Evolutionary conservation across 2,888 invertebrate genomes (phyloP).

Genomic region (Sphinx pinastri): DNA sequence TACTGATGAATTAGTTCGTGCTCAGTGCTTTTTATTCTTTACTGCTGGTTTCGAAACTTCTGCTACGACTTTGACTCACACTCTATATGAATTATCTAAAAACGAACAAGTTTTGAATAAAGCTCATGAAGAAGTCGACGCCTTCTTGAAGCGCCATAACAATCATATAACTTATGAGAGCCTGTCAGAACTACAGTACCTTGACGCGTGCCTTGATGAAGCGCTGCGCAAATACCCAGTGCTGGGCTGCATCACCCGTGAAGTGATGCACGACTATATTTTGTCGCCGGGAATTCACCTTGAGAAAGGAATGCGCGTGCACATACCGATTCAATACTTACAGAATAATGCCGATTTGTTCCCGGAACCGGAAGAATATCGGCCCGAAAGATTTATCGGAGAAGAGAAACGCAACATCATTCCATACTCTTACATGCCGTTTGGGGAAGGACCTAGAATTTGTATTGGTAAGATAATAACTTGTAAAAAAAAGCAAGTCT

Average conservation of each 20-base stretch:
- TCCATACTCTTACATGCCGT: conserved; percentile 51
- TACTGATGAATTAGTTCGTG: conserved; percentile 64
- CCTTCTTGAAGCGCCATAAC: conserved; percentile 39
- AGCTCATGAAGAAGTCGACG: conserved; percentile 48
- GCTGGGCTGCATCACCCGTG: conserved; percentile 43
- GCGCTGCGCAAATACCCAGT: conserved; percentile 49
- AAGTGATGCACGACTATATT: conserved; percentile 46
- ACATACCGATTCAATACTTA: conserved; percentile 49
- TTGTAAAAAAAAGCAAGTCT: too few species aligned
- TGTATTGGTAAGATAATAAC: not conserved
- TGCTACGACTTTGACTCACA: conserved; percentile 42
- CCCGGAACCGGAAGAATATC: conserved; percentile 47
- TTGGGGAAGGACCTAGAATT: conserved; percentile 53
- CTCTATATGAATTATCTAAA: conserved; percentile 50
- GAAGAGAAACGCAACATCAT: conserved; percentile 43
- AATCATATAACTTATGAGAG: conserved; percentile 46
- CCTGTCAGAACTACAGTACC: conserved; percentile 46
- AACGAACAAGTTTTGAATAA: conserved; percentile 37
- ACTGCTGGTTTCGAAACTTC: conserved; percentile 54
- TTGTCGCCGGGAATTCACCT: conserved; percentile 46
- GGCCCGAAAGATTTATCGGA: conserved; percentile 51
- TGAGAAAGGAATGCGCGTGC: conserved; percentile 48
- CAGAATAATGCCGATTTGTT: conserved; percentile 48
- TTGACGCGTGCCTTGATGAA: conserved; percentile 51
- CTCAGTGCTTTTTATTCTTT: conserved; percentile 76